Evolutionary conservation across 2,113 vertebrate species (phyloP).

Genomic region (Halichoeres trimaculatus): DNA sequence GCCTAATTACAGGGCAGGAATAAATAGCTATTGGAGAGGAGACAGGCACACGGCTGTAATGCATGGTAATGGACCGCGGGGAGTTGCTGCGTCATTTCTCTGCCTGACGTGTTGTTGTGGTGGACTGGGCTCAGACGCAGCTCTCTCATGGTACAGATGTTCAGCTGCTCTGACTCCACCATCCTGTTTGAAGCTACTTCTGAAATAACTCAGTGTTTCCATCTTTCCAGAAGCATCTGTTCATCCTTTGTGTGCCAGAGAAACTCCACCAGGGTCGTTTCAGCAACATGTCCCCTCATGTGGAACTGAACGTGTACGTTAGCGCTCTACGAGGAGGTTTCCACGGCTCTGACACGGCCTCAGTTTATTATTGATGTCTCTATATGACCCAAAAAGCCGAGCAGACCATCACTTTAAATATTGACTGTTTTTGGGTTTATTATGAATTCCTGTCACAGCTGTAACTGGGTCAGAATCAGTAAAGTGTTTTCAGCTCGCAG

Average conservation of each 20-base stretch:
- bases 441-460: not conserved
- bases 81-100: constrained; percentile 70
- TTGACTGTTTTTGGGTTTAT: not conserved
- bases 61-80: constrained; percentile 69
- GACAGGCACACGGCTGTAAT: constrained; percentile 60
- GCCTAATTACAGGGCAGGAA: constrained; percentile 78
- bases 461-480: not conserved
- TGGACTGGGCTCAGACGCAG: constrained; percentile 45
- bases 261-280: constrained; percentile 5
- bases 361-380: not conserved
- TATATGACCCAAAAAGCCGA: not conserved
- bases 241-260: not conserved
- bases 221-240: not conserved
- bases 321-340: not conserved
- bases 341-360: not conserved
- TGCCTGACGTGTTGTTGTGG: constrained; percentile 55
- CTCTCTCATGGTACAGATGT: constrained; percentile 38
- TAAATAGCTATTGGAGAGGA: constrained; percentile 75
- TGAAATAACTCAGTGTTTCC: not conserved
- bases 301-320: not conserved
- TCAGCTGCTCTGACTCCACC: constrained; percentile 15
- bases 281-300: not conserved
- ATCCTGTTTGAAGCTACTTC: not conserved
- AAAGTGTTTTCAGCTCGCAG: not conserved
- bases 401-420: not conserved